Base-by-base conservation (phyloP, 2,797 vertebrate genomes). In the Mormyrops boulengeri region DNA sequence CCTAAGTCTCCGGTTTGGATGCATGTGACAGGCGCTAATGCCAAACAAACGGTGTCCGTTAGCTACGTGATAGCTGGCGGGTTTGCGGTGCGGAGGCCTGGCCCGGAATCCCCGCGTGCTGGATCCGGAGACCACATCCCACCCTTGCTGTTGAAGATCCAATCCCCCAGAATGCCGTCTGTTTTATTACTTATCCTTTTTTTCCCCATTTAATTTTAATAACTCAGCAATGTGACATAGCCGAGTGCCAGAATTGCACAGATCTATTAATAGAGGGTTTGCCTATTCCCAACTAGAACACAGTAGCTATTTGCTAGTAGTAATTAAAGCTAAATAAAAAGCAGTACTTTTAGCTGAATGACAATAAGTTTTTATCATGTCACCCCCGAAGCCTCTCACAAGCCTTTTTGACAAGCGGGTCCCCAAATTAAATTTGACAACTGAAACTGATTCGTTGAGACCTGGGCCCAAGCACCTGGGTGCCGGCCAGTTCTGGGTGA, bases 161-260 rank as follows among this genome's bases (percentile, higher is more conserved):
- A 11, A 73, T 88, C 91, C 77, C 88, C 85, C 89, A 91, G 94
- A 92, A 94, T 91, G 88, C 88, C 69, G 89, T 55, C 87, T 88
- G 92, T 89, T 93, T 94, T 90, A 93, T 94, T 94, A 91, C 91
- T 91, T 86, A 6, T 38, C 73, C 38, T 66, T 92, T 93, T 92
- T 34, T 66, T 11, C 8, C 26, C n/a, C 87, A 89, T 93, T 94
- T 91, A 0, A 91, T 92, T 94, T 94, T 92, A 95, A 95, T 95
- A 93, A 93, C 91, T 88, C 88, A 89, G 91, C 90, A 91, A 91
- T 89, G 90, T 88, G 91, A 93, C 91, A 92, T 94, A 92, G 87
- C 73, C 11, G 91, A 9, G 66, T 90, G 91, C 91, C 92, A 91
- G 94, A 94, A 93, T 93, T 93, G 93, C 90, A 91, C 77, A 38